Conservation (phyloP, 2,888 invertebrate species). For the Salticus scenicus region DNA sequence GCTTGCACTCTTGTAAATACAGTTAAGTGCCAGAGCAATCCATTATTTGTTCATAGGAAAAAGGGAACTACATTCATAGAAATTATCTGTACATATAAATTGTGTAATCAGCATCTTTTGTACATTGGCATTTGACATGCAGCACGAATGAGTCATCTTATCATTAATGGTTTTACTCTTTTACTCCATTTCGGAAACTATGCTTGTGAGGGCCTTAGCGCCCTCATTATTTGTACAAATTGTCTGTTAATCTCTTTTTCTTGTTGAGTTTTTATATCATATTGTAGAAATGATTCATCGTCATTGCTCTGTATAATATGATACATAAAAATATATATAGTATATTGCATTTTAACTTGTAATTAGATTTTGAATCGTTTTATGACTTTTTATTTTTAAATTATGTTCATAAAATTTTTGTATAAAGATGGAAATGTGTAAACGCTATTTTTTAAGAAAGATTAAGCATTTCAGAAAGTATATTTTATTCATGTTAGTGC, state of each 20-base stretch:
- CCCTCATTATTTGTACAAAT: slow-evolving; percentile 33
- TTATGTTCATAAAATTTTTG: no score
- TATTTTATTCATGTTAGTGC: no score
- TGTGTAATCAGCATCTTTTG: not conserved
- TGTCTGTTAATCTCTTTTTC: not conserved
- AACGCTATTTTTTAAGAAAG: no score
- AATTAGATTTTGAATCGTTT: slow-evolving; percentile 22
- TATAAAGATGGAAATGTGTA: no score
- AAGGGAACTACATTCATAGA: not conserved
- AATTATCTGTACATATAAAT: not conserved
- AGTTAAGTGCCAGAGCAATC: slow-evolving; percentile 40
- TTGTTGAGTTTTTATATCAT: slow-evolving; percentile 20
- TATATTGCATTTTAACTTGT: slow-evolving; percentile 35
- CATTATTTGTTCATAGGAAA: not conserved
- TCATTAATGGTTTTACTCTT: slow-evolving; percentile 8
- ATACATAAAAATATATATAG: slow-evolving; percentile 3
- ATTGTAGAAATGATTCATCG: slow-evolving; percentile 32
- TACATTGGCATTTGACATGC: slow-evolving; percentile 16
- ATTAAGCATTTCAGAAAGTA: no score
- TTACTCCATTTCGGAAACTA: not conserved
- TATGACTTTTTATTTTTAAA: slow-evolving; percentile 22
- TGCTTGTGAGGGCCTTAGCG: not conserved
- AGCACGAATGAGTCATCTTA: slow-evolving; percentile 8
- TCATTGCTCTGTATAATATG: slow-evolving; percentile 16
- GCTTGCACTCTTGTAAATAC: slow-evolving; percentile 25